These are phyloP conservation scores for Argyrosomus regius DNA, from an alignment of 2,797 vertebrate genomes.

Conservation along the genomic window DNA sequence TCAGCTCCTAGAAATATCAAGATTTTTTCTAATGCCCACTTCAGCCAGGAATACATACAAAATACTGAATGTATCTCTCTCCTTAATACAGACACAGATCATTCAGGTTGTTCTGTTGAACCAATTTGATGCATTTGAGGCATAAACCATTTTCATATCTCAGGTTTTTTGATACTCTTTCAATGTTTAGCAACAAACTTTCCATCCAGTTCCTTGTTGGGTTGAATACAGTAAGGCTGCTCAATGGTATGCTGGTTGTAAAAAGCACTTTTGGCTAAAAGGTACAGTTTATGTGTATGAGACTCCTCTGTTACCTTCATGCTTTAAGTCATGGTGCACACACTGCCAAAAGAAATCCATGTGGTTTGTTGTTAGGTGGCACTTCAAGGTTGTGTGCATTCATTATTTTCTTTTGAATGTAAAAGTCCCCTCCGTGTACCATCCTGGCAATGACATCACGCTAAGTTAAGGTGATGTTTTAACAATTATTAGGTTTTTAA, in stretches of 20 bases:
- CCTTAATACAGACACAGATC: slow-evolving; percentile 1
- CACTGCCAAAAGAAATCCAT: slow-evolving; percentile 7
- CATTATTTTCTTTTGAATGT: slow-evolving; percentile 18
- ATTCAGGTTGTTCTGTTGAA: slow-evolving; percentile 21
- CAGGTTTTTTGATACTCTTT: slow-evolving; percentile 44
- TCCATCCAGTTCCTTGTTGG: neutral
- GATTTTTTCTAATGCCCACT: neutral
- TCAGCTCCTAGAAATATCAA: neutral
- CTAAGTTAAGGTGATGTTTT: neutral
- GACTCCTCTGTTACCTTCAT: neutral
- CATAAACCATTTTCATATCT: slow-evolving; percentile 31
- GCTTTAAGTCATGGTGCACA: neutral
- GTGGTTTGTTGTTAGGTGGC: slow-evolving; percentile 7
- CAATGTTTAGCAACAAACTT: neutral
- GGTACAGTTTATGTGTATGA: neutral
- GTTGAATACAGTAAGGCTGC: neutral
- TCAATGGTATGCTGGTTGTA: neutral
- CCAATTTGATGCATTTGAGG: slow-evolving; percentile 5
- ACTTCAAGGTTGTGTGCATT: slow-evolving; percentile 9
- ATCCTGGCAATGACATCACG: neutral
- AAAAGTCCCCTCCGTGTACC: neutral
- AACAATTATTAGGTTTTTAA: slow-evolving; percentile 2
- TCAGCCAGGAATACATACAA: neutral
- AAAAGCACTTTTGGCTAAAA: slow-evolving; percentile 4
- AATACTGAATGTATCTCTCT: slow-evolving; percentile 21